Evolutionary conservation across 2,797 vertebrate species (phyloP).

Genomic region (Thalassophryne amazonica): DNA sequence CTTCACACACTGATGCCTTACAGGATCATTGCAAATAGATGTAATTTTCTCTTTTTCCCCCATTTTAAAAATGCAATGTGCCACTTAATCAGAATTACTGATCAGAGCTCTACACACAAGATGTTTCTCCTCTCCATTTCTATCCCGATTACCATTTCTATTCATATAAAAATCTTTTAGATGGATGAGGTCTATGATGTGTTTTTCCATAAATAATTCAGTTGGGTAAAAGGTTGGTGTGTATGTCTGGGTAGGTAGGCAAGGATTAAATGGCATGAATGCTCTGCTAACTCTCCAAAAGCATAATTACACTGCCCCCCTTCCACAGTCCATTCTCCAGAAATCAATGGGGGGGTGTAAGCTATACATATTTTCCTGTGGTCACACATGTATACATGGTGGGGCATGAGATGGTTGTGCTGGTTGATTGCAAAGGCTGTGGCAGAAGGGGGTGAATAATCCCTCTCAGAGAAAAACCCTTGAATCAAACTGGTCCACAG

Average conservation of each 20-base stretch:
- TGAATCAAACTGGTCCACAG: slow-evolving; percentile 64
- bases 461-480: slow-evolving; percentile 51
- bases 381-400: slow-evolving; percentile 54
- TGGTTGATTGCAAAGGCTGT: slow-evolving; percentile 50
- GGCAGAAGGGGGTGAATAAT: slow-evolving; percentile 47
- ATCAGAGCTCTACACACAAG: slow-evolving; percentile 16
- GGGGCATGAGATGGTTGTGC: slow-evolving; percentile 27
- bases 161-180: slow-evolving; percentile 40
- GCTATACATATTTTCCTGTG: slow-evolving; percentile 50
- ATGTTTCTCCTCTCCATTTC: slow-evolving; percentile 18
- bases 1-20: neutral
- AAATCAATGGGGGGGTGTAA: slow-evolving; percentile 29
- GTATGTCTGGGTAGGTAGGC: slow-evolving; percentile 36
- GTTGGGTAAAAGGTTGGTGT: slow-evolving; percentile 24
- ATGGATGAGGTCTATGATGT: slow-evolving; percentile 45
- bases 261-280: slow-evolving; percentile 57
- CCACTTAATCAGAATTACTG: slow-evolving; percentile 20
- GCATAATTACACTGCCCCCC: slow-evolving; percentile 53
- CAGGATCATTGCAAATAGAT: neutral
- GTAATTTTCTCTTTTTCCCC: too few species aligned
- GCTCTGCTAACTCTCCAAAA: slow-evolving; percentile 52
- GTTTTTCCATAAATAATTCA: slow-evolving; percentile 77
- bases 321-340: slow-evolving; percentile 43
- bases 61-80: slow-evolving; percentile 25
- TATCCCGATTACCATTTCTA: slow-evolving; percentile 42